Evolutionary conservation across 1,140 invertebrate species (phyloP), one percentile per base, ranked within the genome.

Genomic region (Ectropis grisescens): DNA sequence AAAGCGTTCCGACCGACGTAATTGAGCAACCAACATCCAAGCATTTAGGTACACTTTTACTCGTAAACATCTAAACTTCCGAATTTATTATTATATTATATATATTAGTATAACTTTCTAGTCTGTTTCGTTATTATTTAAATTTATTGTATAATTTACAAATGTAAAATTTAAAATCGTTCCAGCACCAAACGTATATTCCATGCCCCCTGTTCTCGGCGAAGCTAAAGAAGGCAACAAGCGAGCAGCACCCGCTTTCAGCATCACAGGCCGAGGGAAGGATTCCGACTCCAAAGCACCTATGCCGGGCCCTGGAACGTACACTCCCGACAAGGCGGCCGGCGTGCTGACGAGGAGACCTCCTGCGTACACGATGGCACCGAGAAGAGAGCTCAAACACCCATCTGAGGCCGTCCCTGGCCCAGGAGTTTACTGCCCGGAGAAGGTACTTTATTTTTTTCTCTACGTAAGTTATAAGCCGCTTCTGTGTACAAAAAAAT

Each of bases 171-270:
- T n/a, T n/a, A n/a, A 19, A 19, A 19, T 19, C 16, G 24, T 72
- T 83, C 30, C 78, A 92, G 91, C 90, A 59, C 93, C 94, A 15
- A 96, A 96, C 70, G 87, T 91, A 32, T 97, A 97, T 82, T 92
- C 90, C 49, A 91, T 96, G 61, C 92, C 93, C 15, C 88, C 89
- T 27, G 90, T 90, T 33, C 84, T 96, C 43, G 91, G 90, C 4
- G 84, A 84, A 35, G 88, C 88, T 2, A 86, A 87, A 33, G 88
- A 89, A 58, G 88, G 89, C 11, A 85, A 86, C 47, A 91, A 90
- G 49, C 60, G 70, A 14, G 80, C 80, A 11, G 70, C 82, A 24
- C 83, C 82, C 7, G 82, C 82, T 1, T 82, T 81, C 40, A 83
- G 80, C 38, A 80, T 84, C 34, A 72, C 71, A 6, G 82, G 82